phyloP scores from a whole-genome alignment of 2,113 vertebrate genomes.

The Lycaon pictus region DNA sequence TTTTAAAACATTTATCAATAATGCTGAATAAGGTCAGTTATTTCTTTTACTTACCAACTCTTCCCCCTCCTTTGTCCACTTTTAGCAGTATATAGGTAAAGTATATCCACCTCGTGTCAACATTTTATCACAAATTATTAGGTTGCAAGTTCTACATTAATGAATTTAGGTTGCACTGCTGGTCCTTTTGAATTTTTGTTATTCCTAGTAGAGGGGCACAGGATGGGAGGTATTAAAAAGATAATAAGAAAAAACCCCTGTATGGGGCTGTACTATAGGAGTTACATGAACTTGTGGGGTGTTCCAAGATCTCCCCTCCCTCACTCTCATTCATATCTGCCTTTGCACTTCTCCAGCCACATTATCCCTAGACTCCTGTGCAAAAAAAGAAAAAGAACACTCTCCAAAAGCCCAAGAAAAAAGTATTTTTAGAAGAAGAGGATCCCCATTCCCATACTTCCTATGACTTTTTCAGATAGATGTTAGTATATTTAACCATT shows the following conservation, averaged over 20 bases:
- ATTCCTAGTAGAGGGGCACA: background rate
- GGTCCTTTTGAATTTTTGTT: background rate
- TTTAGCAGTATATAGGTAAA: background rate
- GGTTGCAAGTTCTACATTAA: background rate
- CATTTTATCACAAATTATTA: background rate
- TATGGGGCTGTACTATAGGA: background rate
- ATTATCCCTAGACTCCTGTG: background rate
- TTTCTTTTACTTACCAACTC: background rate
- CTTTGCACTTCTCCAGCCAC: background rate
- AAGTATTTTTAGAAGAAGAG: background rate
- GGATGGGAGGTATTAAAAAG: background rate
- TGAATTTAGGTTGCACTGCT: background rate
- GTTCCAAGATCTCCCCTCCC: background rate
- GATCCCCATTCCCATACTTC: background rate
- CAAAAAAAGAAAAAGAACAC: background rate
- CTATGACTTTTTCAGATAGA: background rate
- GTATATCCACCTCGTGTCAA: background rate
- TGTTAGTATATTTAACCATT: background rate
- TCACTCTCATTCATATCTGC: too few species aligned
- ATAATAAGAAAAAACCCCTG: background rate
- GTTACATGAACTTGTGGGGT: background rate
- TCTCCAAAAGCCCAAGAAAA: background rate
- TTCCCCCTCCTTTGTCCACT: background rate
- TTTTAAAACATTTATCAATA: conserved; percentile 10
- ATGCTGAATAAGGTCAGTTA: background rate